Evolutionary conservation across 2,888 invertebrate species (phyloP), one percentile per base, ranked within the genome.

Genomic region (Molanna angustata): DNA sequence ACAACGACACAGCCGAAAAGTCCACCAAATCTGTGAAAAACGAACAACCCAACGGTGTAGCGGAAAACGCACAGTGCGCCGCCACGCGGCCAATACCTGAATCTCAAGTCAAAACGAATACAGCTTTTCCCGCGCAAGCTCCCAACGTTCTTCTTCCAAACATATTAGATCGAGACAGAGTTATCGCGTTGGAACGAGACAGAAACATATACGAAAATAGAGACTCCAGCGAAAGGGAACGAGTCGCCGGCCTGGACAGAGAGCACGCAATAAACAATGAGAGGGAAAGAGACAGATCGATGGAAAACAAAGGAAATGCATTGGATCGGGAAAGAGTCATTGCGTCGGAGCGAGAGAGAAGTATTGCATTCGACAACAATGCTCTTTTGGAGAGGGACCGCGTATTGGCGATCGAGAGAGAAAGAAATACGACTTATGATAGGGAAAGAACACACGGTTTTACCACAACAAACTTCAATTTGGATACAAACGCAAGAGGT

Each of bases 271-370:
- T 47, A n/a, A 32, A 17, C 11, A 31, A 21, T 9, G 47, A 47
- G 16, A 19, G 47, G 22, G 47, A 35, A 13, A 18, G 37, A 18
- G 47, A 35, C 3, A 18, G 19, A 21, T 16, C 37, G 2, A 37
- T 48, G 27, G 48, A 21, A 17, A 20, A 16, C 16, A 20, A 33
- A 18, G 21, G 14, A 11, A 42, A 42, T 18, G 21, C 35, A 4
- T n/a, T 47, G 18, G 48, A 40, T 13, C 39, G 48, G 16, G 77
- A 77, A 65, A 74, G 35, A 32, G 21, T 17, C 16, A 18, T 21
- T 4, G 13, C 48, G n/a, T 17, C 13, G 17, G 54, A 54, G 7
- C 19, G 49, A 35, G 54, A 49, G 13, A 31, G 39, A 27, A 33
- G n/a, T 17, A 19, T 52, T 11, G 17, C 43, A 18, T 51, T 52